These are phyloP conservation scores for Indicator indicator DNA, from an alignment of 2,113 vertebrate genomes.

Conservation along the genomic window DNA sequence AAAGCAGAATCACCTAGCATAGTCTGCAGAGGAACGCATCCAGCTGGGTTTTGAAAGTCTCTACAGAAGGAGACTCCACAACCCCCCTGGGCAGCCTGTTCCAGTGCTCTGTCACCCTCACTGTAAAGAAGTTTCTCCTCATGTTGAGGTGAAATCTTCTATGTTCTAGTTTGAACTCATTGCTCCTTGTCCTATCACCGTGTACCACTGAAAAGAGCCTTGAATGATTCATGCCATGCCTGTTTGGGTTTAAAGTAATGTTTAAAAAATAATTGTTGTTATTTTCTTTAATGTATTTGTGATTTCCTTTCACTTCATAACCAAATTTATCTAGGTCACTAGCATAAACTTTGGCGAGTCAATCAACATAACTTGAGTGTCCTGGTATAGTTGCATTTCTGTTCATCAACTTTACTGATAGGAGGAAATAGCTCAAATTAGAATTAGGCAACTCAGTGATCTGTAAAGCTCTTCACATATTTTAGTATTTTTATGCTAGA, in stretches of 20 bases:
- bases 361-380: background rate
- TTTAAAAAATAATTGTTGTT: background rate
- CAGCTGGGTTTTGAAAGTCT: too few relatives aligned
- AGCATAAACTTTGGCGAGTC: background rate
- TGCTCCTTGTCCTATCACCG: too few relatives aligned
- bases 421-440: background rate
- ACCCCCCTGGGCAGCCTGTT: too few relatives aligned
- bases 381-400: background rate
- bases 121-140: too few relatives aligned
- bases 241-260: background rate
- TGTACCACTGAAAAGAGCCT: too few relatives aligned
- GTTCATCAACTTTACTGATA: background rate
- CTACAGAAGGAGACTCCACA: too few relatives aligned
- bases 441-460: background rate
- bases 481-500: background rate
- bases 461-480: background rate
- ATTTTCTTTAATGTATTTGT: background rate
- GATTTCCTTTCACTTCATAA: background rate
- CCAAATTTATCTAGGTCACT: background rate
- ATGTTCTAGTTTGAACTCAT: too few relatives aligned
- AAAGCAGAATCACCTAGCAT: too few relatives aligned
- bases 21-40: too few relatives aligned
- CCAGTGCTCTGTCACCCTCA: too few relatives aligned
- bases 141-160: too few relatives aligned
- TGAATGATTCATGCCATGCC: background rate